Evolutionary conservation across 1,140 invertebrate species (phyloP), one percentile per base, ranked within the genome.

Genomic region (Drosophila ficusphila): DNA sequence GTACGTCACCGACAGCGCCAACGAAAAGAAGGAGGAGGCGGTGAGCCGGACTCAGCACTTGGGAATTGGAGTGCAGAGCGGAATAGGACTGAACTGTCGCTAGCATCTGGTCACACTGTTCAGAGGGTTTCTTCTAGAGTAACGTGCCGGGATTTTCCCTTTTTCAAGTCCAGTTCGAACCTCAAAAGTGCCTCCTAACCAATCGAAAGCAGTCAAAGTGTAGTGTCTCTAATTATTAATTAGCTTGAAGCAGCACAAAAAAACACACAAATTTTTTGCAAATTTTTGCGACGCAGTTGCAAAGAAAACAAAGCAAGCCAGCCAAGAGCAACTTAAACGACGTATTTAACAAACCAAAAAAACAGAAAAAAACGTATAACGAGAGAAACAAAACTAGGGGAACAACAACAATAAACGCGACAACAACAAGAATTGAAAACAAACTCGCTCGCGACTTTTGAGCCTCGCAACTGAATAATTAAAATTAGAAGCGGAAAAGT

Each of bases 401-500:
- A 52, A 36, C 29, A 42, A 44, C 27, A 79, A 79, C 49, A 75
- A 61, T 33, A 76, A 57, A 31, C 56, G 42, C 33, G 58, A 61
- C 34, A 76, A 67, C 31, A 57, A 44, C 29, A 48, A 54, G 25
- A 79, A 70, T 29, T 49, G 46, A 49, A 79, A 77, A 86, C 72
- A 86, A 86, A 81, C 81, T 70, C 76, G 74, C 78, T 65, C 57
- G 68, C 82, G 82, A 86, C 82, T 88, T 88, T 88, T 86, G 82
- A 88, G 82, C 82, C 58, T 68, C 64, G 65, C 82, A 88, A 88
- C 82, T 86, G 82, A 82, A 88, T 88, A 88, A 88, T 88, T 88
- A 88, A 88, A 88, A 88, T 88, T 88, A 88, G 77, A 88, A 86
- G 77, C 82, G 58, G 82, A 86, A 88, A 88, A 88, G 77, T 86